phyloP scores from a whole-genome alignment of 1,140 invertebrate genomes.

The Philotrypesis tridentata region DNA sequence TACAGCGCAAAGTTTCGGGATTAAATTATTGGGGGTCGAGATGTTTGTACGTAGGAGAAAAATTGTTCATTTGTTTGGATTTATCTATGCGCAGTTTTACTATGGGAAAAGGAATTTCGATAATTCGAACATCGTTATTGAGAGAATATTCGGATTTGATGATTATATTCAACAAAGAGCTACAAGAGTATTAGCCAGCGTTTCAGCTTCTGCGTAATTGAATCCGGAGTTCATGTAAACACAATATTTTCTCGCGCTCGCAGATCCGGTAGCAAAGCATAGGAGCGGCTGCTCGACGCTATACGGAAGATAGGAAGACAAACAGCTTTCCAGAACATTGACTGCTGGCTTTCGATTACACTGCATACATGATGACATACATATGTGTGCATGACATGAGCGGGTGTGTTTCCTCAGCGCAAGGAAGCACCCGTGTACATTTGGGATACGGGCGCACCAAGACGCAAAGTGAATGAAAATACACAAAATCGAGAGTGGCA shows the following conservation, averaged over 20 bases:
- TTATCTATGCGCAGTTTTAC: no score
- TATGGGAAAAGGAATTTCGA: no score
- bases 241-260: no score
- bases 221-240: no score
- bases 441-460: neutral
- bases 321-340: slow-evolving; percentile 39
- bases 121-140: no score
- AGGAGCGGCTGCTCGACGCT: neutral
- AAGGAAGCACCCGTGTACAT: neutral
- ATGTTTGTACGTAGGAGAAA: neutral
- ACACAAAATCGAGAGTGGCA: slow-evolving; percentile 4
- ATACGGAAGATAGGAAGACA: slow-evolving; percentile 20
- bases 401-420: neutral
- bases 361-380: slow-evolving; percentile 5
- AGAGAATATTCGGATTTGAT: no score
- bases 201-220: no score
- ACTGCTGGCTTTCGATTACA: slow-evolving; percentile 1
- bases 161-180: no score
- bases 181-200: no score
- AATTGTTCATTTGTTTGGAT: no score
- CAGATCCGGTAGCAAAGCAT: no score
- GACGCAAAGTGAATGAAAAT: neutral
- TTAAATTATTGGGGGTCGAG: neutral
- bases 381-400: slow-evolving; percentile 10
- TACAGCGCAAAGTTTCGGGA: neutral